Base-by-base conservation (phyloP, 2,888 invertebrate genomes). In the Oscheius myriophilus region DNA sequence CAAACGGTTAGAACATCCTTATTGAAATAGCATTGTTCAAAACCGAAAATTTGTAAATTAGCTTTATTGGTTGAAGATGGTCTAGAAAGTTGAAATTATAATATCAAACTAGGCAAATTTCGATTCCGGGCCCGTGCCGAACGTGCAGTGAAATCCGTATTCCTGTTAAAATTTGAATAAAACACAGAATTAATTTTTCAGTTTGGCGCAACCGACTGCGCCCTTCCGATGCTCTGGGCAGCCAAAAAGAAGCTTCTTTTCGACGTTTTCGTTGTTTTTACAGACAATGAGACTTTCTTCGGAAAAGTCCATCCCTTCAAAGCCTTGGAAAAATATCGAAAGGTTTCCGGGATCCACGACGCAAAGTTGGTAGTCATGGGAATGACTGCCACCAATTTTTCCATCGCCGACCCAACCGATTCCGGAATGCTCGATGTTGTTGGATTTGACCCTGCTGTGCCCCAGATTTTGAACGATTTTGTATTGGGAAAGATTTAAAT, bases 241-340 rank as follows among this genome's bases (percentile, higher is more conserved):
- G 80, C 85, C 33, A 87, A 90, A 57, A 89, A 90, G 66, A 90
- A 91, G 55, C 89, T 90, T 79, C 88, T 90, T 69, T 89, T 91
- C 75, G 93, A 93, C 87, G 91, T 92, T 26, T 92, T 93, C 87
- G 89, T 93, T 62, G 91, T 92, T 86, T 90, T 92, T 86, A 90
- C 92, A 26, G 91, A 92, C 87, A 80, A 88, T 87, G 81, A 85
- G 81, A 76, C 87, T 75, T 79, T 72, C 70, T 69, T 41, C 26
- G 82, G 81, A 64, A 33, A 78, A 0, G 76, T 75, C 86, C 90
- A 88, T 87, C 91, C 81, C 86, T 89, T 78, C 87, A 75, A 87
- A 41, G 88, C 89, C 7, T 88, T 92, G 62, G 86, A 89, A 67
- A 87, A 89, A 58, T 93, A 92, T 86, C 88, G 91, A 69, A 82